Evolutionary conservation across 2,113 vertebrate genomes (phyloP).

Genomic region (Hylia prasina): DNA sequence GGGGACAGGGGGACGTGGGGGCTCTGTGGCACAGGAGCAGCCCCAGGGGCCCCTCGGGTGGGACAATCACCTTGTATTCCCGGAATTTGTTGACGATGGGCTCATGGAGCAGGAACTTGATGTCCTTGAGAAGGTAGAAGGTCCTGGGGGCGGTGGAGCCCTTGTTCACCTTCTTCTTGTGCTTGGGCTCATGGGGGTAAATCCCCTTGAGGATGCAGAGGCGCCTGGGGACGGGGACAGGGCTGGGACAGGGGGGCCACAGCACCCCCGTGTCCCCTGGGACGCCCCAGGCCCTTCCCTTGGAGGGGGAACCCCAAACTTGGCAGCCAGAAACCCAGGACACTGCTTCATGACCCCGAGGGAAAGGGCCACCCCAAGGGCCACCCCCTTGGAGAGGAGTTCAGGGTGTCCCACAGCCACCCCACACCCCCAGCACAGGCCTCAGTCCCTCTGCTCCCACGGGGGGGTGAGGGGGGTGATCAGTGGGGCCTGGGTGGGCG

Average conservation of each 20-base stretch:
- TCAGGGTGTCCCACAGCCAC: background rate
- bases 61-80: constrained; percentile 85
- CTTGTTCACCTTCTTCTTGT: constrained; percentile 98
- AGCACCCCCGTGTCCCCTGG: background rate
- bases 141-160: constrained; percentile 89
- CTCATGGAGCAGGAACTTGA: constrained; percentile 93
- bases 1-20: background rate
- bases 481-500: background rate
- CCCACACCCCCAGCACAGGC: background rate
- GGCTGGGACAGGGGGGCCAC: fast-evolving
- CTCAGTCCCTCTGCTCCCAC: background rate
- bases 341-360: fast-evolving
- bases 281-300: background rate
- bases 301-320: fast-evolving
- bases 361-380: background rate
- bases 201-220: constrained; percentile 97
- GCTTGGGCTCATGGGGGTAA: constrained; percentile 95
- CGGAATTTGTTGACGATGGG: constrained; percentile 93
- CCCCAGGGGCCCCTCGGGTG: fast-evolving
- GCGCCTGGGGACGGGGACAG: constrained; percentile 33
- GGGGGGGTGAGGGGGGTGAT: too few species aligned
- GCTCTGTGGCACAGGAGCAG: fast-evolving
- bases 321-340: background rate
- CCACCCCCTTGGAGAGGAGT: fast-evolving
- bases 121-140: constrained; percentile 95